phyloP scores from a whole-genome alignment of 2,888 invertebrate species.

The Chrysotoxum bicinctum region DNA sequence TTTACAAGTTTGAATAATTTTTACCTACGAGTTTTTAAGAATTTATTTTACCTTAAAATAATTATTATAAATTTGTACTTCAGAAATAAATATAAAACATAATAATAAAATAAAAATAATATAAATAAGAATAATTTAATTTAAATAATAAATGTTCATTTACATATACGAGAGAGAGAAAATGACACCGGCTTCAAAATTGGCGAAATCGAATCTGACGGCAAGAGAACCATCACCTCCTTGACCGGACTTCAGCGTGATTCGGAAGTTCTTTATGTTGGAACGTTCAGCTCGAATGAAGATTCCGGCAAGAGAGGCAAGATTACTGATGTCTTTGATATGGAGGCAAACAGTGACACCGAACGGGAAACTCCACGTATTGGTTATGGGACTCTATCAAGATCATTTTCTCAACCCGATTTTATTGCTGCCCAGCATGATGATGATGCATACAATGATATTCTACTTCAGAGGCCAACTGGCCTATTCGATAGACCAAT shows the following conservation, averaged over 20 bases:
- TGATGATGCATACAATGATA: slow-evolving; percentile 84
- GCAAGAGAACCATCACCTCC: slow-evolving; percentile 91
- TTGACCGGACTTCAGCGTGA: slow-evolving; percentile 90
- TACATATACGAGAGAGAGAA: slow-evolving; percentile 41
- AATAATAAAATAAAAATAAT: too few species aligned
- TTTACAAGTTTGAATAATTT: too few species aligned
- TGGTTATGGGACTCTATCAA: slow-evolving; percentile 78
- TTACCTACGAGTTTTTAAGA: too few species aligned
- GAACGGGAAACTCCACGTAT: slow-evolving; percentile 76
- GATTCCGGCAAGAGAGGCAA: slow-evolving; percentile 84
- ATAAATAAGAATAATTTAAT: too few species aligned
- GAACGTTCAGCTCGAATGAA: slow-evolving; percentile 86
- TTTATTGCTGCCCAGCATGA: slow-evolving; percentile 83
- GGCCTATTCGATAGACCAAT: slow-evolving; percentile 96
- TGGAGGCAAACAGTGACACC: slow-evolving; percentile 80
- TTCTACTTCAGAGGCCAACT: slow-evolving; percentile 87
- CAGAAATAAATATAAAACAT: too few species aligned
- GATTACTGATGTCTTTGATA: slow-evolving; percentile 86
- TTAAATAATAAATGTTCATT: too few species aligned
- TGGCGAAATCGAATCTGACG: slow-evolving; percentile 89
- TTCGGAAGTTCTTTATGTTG: slow-evolving; percentile 95
- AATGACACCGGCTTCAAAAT: slow-evolving; percentile 83
- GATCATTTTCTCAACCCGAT: slow-evolving; percentile 90
- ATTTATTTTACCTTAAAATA: too few species aligned
- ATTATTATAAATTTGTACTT: too few species aligned